Evolutionary conservation across 2,797 vertebrate genomes (phyloP), one percentile per base, ranked within the genome.

Genomic region (Danio albolineatus): DNA sequence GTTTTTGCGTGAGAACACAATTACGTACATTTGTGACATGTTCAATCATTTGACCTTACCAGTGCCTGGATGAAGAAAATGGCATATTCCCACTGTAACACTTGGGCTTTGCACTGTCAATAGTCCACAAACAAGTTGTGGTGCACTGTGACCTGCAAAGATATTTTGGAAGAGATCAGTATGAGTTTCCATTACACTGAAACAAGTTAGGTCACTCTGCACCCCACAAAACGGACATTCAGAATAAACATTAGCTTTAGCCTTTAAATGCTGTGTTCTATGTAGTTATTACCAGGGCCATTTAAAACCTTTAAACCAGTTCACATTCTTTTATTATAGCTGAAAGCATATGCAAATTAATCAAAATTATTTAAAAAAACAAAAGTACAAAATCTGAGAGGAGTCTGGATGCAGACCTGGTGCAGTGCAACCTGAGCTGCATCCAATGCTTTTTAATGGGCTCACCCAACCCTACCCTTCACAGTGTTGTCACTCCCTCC

Each of bases 11-110:
- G 44, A 41, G 36, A 73, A 21, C 41, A 38, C 14, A 19, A 12
- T 48, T 28, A n/a, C 43, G 64, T 80, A 65, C 39, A 54, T 74
- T 54, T 78, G 10, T 62, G 62, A 65, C 43, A 49, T 64, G 73
- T 28, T 19, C 51, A n/a, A 75, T 43, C 65, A 54, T 49, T 59
- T 73, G 48, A 66, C 53, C 70, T 28, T 62, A 49, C 67, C 43
- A 53, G 51, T 38, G 62, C 7, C 39, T 80, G 51, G 19, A 64
- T 61, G 10, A 39, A 60, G 46, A 71, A 72, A 69, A 66, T 59
- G 44, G 54, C 5, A 46, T 10, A 41, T 57, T 70, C 12, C n/a
- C n/a, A n/a, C n/a, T n/a, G n/a, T 41, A 43, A 28, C 21, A 10
- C 39, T 56, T 36, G 62, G 49, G 76, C 57, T 49, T 53, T 54